Base-by-base conservation (phyloP, 2,113 vertebrate species). In the Ciconia stormi region DNA sequence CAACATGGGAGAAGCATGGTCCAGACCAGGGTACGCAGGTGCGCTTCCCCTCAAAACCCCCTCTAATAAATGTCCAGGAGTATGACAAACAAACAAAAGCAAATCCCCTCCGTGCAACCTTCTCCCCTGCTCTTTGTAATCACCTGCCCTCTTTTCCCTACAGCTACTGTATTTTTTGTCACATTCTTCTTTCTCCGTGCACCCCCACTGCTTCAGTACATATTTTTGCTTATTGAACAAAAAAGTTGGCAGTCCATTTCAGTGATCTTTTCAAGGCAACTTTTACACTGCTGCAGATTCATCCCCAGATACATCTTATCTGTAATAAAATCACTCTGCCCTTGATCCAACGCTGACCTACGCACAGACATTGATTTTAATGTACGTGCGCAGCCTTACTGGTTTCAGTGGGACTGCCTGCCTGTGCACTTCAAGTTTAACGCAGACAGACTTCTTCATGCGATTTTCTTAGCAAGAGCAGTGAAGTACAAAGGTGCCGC, bases 1-100 rank as follows among this genome's bases (percentile, higher is more conserved):
- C 0, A 5, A 69, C 4, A 0, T 2, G 11, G 36, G 22, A 61
- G 53, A 67, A 29, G 17, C 42, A 38, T 0, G 0, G 30, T 34
- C 47, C 62, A 34, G 55, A 69, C 7, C n/a, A 55, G 69, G 1
- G 1, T 29, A 17, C 0, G 2, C 40, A 47, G 26, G 23, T 34
- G 42, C 0, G 0, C 34, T 90, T 53, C 34, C 46, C 34, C 55
- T n/a, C 53, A 47, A 52, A 46, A 7, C 6, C 8, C 16, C 11
- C 40, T 40, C 55, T 36, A 38, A 82, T 36, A 49, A 49, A 44
- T 7, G 1, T 49, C 38, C 36, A 56, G 55, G 36, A 44, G 56
- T 20, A 19, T 1, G 3, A 58, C 13, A 58, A 71, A 58, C 13
- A 58, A 71, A 58, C 25, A 22, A 49, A 49, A 59, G 44, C 3